Evolutionary conservation across 1,140 invertebrate species (phyloP).

Genomic region (Bathynomus jamesi): DNA sequence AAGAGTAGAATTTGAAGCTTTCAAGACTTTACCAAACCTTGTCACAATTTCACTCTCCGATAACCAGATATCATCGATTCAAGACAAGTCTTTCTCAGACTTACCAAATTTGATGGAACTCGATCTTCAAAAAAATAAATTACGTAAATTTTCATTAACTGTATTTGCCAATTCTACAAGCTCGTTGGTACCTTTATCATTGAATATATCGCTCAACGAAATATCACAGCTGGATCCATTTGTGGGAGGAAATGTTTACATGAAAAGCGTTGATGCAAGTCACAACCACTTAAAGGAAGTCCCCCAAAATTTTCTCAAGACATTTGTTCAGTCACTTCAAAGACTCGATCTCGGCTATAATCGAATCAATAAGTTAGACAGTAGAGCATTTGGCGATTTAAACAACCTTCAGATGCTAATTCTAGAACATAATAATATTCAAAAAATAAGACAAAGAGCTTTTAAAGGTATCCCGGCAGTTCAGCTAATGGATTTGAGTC

Average conservation of each 20-base stretch:
- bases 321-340: slow-evolving; percentile 53
- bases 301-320: slow-evolving; percentile 55
- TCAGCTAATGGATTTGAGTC: slow-evolving; percentile 68
- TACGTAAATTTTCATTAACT: slow-evolving; percentile 64
- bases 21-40: slow-evolving; percentile 58
- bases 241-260: slow-evolving; percentile 59
- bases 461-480: slow-evolving; percentile 56
- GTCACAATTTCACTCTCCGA: slow-evolving; percentile 58
- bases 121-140: slow-evolving; percentile 63
- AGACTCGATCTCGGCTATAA: slow-evolving; percentile 66
- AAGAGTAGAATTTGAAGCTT: slow-evolving; percentile 50
- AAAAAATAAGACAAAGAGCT: slow-evolving; percentile 60
- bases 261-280: slow-evolving; percentile 50
- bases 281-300: slow-evolving; percentile 51
- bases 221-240: slow-evolving; percentile 65
- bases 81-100: slow-evolving; percentile 53
- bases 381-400: slow-evolving; percentile 53
- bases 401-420: slow-evolving; percentile 56
- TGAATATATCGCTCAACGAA: slow-evolving; percentile 69
- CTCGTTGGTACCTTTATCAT: slow-evolving; percentile 54
- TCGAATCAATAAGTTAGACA: slow-evolving; percentile 58
- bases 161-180: slow-evolving; percentile 65
- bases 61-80: slow-evolving; percentile 39
- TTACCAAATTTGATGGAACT: slow-evolving; percentile 59
- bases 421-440: slow-evolving; percentile 64